Evolutionary conservation across 35 echinoderm and acorn worm genomes (phyloP), one percentile per base, ranked within the genome.

Genomic region (Hemicentrotus pulcherrimus): DNA sequence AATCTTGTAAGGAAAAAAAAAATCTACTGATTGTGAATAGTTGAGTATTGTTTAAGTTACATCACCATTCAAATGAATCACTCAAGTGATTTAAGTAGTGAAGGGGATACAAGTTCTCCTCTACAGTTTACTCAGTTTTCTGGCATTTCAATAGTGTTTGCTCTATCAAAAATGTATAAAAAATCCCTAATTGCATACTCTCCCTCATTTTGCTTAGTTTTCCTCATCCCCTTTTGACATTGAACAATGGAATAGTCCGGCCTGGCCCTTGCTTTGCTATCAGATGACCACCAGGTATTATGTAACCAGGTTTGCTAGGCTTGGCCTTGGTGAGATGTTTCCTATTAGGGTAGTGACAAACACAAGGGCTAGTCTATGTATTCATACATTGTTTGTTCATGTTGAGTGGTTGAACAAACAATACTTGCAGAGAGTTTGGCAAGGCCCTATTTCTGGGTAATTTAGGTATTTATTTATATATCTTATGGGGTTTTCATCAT

Each of bases 231-330:
- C 47, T 93, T 93, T 47, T 93, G 91, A 93, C 46, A 90, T 90
- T 90, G 88, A 90, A 90, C 4, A 90, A 47, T 90, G 88, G 88
- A 45, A 47, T 19, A 47, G 48, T 47, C 91, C 91, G 7, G 47
- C 45, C 46, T 24, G 48, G 48, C 12, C 48, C 28, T 58, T 58
- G 91, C 91, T 93, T 59, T 33, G 88, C 88, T 50, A 93, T 50
- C 91, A 93, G 91, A 58, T 93, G 91, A 93, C 91, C 91, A 93
- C n/a, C 10, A 47, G 48, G 91, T 93, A 58, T 93, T 93, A 93
- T 58, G 48, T 93, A 93, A 93, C 91, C n/a, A 47, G 91, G 32
- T 47, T 50, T 32, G 9, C 30, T 50, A 93, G 91, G 91, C 46
- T 58, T 93, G 91, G 91, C 91, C 91, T 93, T 93, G 91, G 48